Base-by-base conservation (phyloP, 2,888 invertebrate genomes). In the Pyrgus malvae region DNA sequence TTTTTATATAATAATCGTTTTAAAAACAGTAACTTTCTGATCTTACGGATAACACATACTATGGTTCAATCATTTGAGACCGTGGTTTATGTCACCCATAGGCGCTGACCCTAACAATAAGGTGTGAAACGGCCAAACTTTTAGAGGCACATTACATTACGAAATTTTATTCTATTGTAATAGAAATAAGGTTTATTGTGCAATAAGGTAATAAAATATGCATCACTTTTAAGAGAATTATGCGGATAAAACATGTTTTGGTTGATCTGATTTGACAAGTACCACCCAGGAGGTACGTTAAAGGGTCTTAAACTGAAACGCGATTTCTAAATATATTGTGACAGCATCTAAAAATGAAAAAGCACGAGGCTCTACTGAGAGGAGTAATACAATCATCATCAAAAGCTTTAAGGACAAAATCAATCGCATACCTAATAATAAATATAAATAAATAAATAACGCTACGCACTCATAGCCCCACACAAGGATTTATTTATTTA, bases 231-330 rank as follows among this genome's bases (percentile, higher is more conserved):
- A 27, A 31, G 17, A 40, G 40, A 54, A 40, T 40, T 54, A 31
- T 54, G 11, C n/a, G 29, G 25, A 29, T 40, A 46, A 46, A 33
- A 23, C 54, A 40, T 54, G 54, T 54, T 46, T 54, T 46, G 54
- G 31, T 11, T 54, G 54, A 54, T 54, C n/a, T 40, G 40, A 40
- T 54, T 17, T 40, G 54, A 54, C 54, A 54, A 33, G 31, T 46
- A 33, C 54, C 45, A 54, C 54, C 54, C 54, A 54, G 40, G 54
- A 54, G 46, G 54, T 54, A 54, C 40, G 46, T 54, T 54, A 54
- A 54, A 54, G 54, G 54, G 54, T 54, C 54, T 54, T 31, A 54
- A 46, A 54, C 46, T 46, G 38, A 54, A 46, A 54, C 38, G 53
- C 19, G 29, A 21, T 40, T 38, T 23, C 16, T 12, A 40, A 53